phyloP scores from a whole-genome alignment of 2,888 invertebrate genomes.

The Agrotis ipsilon region DNA sequence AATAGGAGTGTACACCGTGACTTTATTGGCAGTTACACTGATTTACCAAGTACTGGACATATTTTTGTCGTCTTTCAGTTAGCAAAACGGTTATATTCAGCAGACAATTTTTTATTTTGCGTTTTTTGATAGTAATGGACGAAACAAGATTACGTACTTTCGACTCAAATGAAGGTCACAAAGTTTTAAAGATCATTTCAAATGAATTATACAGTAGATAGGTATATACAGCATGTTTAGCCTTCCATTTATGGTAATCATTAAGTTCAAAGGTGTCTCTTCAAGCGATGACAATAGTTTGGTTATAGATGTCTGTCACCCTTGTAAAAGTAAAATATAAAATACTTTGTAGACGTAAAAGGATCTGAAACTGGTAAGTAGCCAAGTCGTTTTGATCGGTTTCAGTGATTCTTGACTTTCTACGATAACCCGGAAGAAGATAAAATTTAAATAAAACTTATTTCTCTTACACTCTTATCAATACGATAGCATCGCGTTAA shows the following conservation, averaged over 20 bases:
- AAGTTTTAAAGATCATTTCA: slow-evolving; percentile 10
- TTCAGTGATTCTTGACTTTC: background rate
- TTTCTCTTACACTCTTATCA: background rate
- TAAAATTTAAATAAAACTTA: background rate
- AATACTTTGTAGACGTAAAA: slow-evolving; percentile 67
- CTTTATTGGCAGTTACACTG: slow-evolving; percentile 49
- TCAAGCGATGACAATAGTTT: slow-evolving; percentile 70
- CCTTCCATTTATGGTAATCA: slow-evolving; percentile 60
- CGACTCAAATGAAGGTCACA: background rate
- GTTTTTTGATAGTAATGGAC: background rate
- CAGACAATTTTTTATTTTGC: background rate
- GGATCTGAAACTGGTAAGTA: slow-evolving; percentile 60
- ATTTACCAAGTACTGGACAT: slow-evolving; percentile 36
- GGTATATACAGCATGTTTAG: slow-evolving; percentile 23
- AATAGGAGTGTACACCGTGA: slow-evolving; percentile 62
- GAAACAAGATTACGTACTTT: slow-evolving; percentile 7
- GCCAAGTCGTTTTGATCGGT: background rate
- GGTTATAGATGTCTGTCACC: slow-evolving; percentile 53
- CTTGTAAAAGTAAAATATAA: slow-evolving; percentile 66
- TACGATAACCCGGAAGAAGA: background rate
- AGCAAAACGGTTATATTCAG: background rate
- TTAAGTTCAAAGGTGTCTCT: slow-evolving; percentile 79
- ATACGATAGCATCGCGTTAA: background rate
- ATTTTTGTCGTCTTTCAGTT: slow-evolving; percentile 17
- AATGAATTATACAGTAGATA: slow-evolving; percentile 19